Base-by-base conservation (phyloP, 2,113 vertebrate species). In the Coptodon rendalli region DNA sequence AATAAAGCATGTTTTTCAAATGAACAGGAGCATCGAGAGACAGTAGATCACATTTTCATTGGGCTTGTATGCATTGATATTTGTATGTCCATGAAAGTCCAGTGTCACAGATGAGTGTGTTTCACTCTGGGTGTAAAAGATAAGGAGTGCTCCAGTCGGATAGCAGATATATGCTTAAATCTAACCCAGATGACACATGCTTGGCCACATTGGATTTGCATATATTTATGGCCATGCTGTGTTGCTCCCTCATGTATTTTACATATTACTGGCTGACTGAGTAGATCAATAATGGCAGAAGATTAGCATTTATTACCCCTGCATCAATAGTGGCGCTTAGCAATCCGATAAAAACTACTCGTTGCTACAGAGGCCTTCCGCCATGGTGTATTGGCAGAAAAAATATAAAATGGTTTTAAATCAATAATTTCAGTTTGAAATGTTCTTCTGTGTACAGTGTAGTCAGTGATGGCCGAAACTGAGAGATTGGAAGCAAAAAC, bases 211-310 rank as follows among this genome's bases (percentile, higher is more conserved):
- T 48, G 6, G 40, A 71, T 90, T 83, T 89, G 86, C 83, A 86
- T 91, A 29, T 22, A 81, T 61, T 86, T 54, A 45, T 10, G 40
- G 12, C 24, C 68, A 10, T 57, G 43, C 43, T 24, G 52, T 61
- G 29, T 43, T 53, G 84, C 45, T 80, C 68, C 52, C 29, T 53
- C 76, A 4, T 34, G 63, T 56, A 82, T 50, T 87, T 56, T 53
- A 82, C 45, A 83, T 79, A 56, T 56, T 50, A 82, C 34, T 40
- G 57, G 34, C 57, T 78, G 56, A 80, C 43, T 68, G 19, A 76
- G 73, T 90, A 43, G 66, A 91, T 93, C 92, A 88, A 93, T 92
- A 92, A 36, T 40, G n/a, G 81, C 52, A 63, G 80, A 83, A 40
- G 59, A 86, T 89, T 86, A 86, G 83, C 88, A 86, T 86, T 84